Conservation (phyloP, 2,888 invertebrate genomes). For the Caenorhabditis sp. region DNA sequence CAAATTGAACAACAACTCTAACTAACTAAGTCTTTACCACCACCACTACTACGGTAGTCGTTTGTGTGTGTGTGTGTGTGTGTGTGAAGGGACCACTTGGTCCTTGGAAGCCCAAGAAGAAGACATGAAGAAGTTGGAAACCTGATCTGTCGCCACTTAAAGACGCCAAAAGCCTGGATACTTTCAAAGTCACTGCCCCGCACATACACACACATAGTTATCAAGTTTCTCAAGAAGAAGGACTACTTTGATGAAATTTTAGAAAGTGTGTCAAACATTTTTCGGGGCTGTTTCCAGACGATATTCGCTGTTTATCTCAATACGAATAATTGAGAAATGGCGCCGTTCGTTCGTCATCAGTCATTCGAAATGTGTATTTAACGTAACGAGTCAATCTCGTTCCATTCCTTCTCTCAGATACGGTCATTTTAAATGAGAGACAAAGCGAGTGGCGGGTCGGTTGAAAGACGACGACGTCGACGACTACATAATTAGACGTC, state of each 20-base stretch:
- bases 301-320: no score
- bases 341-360: not conserved
- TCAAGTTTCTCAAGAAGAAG: constrained; percentile 52
- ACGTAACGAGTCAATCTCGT: constrained; percentile 9
- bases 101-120: constrained; percentile 1
- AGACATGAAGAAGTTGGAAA: constrained; percentile 47
- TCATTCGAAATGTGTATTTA: constrained; percentile 36
- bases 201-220: constrained; percentile 31
- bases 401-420: constrained; percentile 6
- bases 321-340: no score
- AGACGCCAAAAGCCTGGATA: constrained; percentile 49
- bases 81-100: no score
- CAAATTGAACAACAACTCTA: constrained; percentile 51
- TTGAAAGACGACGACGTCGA: constrained; percentile 23
- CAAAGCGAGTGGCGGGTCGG: not conserved
- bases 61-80: no score
- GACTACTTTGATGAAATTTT: no score
- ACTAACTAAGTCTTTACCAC: constrained; percentile 9
- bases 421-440: constrained; percentile 46
- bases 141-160: constrained; percentile 49
- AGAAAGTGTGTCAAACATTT: no score
- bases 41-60: constrained; percentile 39
- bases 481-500: constrained; percentile 32
- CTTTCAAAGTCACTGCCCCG: constrained; percentile 41
- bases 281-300: no score